Evolutionary conservation across 2,797 vertebrate genomes (phyloP).

Genomic region (Tapirus indicus): DNA sequence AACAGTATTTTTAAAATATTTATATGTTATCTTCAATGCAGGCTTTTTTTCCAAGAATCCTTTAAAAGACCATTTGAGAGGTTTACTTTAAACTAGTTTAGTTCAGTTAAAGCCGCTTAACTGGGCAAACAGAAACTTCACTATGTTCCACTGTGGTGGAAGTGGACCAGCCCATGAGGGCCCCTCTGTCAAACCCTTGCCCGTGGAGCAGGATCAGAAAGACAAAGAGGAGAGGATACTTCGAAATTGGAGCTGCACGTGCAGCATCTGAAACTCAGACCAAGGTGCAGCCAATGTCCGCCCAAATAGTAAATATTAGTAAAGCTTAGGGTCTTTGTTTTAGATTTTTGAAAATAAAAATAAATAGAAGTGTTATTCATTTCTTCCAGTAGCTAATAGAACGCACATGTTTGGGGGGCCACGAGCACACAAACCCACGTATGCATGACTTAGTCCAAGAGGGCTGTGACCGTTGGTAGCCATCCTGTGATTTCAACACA

Average conservation of each 20-base stretch:
- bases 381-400: background rate
- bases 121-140: background rate
- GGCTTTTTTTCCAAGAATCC: background rate
- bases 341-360: conserved; percentile 1
- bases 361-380: background rate
- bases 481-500: background rate
- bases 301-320: background rate
- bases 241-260: background rate
- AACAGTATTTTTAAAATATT: background rate
- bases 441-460: background rate
- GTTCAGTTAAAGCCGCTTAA: background rate
- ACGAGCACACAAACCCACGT: background rate
- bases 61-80: conserved; percentile 23
- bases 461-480: background rate
- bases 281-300: background rate
- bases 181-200: background rate
- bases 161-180: background rate
- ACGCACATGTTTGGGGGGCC: background rate
- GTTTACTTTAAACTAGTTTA: conserved; percentile 5
- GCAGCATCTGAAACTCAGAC: background rate
- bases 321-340: conserved; percentile 6
- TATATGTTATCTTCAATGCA: background rate
- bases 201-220: background rate
- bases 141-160: background rate
- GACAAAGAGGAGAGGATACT: background rate